Percentiles rank a stretch among this genome's conserved stretches.
phyloP scores from a whole-genome alignment of 2,113 vertebrate species.

The Neotragus moschatus region DNA sequence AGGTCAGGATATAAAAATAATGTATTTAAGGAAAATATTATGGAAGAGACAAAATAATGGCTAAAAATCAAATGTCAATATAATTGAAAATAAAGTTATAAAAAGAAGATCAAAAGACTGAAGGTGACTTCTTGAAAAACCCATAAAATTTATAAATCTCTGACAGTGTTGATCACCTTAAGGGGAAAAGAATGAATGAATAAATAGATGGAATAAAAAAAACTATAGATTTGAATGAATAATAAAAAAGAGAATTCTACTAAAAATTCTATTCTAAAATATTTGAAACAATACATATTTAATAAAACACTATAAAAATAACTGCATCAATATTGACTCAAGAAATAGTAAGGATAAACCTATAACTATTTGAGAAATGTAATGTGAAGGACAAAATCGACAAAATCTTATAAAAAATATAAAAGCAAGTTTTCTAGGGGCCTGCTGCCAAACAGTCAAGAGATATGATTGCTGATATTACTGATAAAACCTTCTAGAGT shows the following conservation, averaged over 20 bases:
- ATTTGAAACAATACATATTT: background rate
- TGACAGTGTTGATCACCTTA: background rate
- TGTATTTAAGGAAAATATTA: background rate
- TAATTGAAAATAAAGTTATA: background rate
- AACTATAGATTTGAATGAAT: background rate
- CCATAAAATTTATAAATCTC: background rate
- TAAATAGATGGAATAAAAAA: background rate
- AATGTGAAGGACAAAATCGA: background rate
- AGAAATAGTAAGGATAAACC: background rate
- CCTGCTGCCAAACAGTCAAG: background rate
- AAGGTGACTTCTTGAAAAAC: background rate
- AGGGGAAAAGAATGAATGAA: background rate
- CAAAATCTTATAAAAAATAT: background rate
- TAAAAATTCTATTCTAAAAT: background rate
- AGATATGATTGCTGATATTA: background rate
- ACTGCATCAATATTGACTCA: background rate
- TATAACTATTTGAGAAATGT: background rate
- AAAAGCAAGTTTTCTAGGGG: background rate
- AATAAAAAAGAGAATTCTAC: background rate
- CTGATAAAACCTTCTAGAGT: background rate
- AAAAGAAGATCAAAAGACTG: background rate
- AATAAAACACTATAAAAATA: background rate
- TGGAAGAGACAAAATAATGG: background rate
- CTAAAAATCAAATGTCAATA: background rate
- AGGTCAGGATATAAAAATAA: background rate